Base-by-base conservation (phyloP, 2,888 invertebrate genomes). In the Epiblema foenella region DNA sequence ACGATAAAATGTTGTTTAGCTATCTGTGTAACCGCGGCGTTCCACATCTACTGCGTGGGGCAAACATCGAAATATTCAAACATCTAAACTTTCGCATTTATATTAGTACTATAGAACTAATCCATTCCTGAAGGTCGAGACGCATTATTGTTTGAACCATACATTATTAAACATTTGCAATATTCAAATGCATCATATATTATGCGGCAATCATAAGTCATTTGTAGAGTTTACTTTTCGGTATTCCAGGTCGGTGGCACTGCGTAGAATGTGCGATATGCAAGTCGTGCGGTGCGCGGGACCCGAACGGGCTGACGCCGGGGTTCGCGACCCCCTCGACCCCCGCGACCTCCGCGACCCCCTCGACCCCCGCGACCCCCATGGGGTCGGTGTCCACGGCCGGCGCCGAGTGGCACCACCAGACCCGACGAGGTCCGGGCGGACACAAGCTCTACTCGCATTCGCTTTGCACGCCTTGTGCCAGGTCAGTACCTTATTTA, bases 201-300 rank as follows among this genome's bases (percentile, higher is more conserved):
- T n/a, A n/a, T n/a, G n/a, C n/a, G n/a, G n/a, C 2, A 20, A 24
- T 24, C 24, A 24, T 24, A 24, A 24, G 1, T 33, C 11, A 29
- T 33, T 9, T n/a, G n/a, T n/a, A 15, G n/a, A 39, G 7, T 3
- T 20, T 59, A 20, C 37, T 18, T 1, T 8, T 51, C 5, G 12
- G 12, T 33, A 39, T 77, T 78, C 1, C 81, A 95, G 95, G 95
- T 49, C 95, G 97, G 62, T 98, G 98, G 98, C 97, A 98, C 84
- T 98, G 98, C 87, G 95, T 95, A 71, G 95, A 96, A 78, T 97
- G 97, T 84, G 95, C 96, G 10, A 90, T 96, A 68, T 97, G 95
- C 81, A 94, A 94, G 83, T 94, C 95, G 70, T 95, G 95, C 83
- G 95, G 95, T 66, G 90, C 95, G 68, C 94, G 94, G 0, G 88